These are phyloP conservation scores for Pristionchus exspectatus DNA, from an alignment of 2,888 invertebrate species.

Conservation along the genomic window DNA sequence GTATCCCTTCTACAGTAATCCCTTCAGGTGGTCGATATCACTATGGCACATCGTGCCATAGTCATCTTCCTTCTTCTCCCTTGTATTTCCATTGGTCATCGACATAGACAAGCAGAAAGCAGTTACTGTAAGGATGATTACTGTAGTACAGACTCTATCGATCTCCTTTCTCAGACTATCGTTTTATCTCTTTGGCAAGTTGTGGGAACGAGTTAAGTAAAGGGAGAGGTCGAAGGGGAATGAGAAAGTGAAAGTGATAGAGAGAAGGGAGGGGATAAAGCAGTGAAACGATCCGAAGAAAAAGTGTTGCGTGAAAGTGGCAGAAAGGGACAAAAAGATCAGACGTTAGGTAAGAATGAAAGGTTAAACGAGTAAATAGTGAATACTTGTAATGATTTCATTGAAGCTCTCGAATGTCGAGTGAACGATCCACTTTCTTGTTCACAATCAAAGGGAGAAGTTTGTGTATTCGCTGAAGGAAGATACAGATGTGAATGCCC, in stretches of 20 bases:
- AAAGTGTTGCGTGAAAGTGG: constrained; percentile 5
- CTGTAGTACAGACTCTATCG: not conserved
- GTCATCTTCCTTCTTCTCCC: constrained; percentile 39
- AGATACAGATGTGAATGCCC: constrained; percentile 73
- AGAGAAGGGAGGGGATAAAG: constrained; percentile 22
- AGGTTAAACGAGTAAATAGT: not conserved
- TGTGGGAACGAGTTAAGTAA: constrained; percentile 32
- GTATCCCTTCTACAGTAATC: not conserved
- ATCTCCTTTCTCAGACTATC: not conserved
- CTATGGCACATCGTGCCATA: constrained; percentile 49
- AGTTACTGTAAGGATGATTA: constrained; percentile 6
- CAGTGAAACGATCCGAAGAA: constrained; percentile 35
- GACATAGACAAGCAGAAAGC: constrained; percentile 16
- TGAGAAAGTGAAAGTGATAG: not conserved
- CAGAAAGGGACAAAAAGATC: not conserved
- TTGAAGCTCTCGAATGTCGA: constrained; percentile 72
- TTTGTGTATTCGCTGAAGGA: constrained; percentile 74
- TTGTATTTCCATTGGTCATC: not conserved
- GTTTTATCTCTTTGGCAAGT: constrained; percentile 45
- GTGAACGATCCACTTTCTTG: constrained; percentile 76
- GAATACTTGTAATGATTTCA: not conserved
- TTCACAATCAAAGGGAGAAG: constrained; percentile 71
- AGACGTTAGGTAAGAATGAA: not conserved
- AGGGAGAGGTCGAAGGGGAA: not conserved
- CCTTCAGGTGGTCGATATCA: not conserved